These are phyloP conservation scores for Andrena praecox DNA, from an alignment of 2,888 invertebrate genomes.

Conservation along the genomic window DNA sequence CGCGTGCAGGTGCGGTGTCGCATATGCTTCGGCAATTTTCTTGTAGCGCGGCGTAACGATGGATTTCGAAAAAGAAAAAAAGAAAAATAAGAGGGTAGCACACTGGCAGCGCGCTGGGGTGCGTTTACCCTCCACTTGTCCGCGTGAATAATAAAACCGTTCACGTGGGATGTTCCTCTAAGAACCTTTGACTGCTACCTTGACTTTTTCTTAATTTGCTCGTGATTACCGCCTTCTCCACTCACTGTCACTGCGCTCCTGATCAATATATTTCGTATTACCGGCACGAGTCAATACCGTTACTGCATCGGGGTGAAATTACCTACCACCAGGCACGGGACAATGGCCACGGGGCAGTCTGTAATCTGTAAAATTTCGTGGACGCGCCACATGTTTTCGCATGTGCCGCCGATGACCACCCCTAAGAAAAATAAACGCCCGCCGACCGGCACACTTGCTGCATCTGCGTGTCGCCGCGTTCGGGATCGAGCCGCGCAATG, in stretches of 20 bases:
- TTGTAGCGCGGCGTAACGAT: not conserved
- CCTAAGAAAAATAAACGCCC: slow-evolving; percentile 10
- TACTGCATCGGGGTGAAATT: slow-evolving; percentile 22
- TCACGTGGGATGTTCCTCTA: not conserved
- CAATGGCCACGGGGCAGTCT: slow-evolving; percentile 6
- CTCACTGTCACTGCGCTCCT: not conserved
- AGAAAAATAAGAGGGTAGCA: not conserved
- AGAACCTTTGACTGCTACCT: not conserved
- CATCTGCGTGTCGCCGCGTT: not conserved
- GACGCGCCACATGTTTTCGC: slow-evolving; percentile 36
- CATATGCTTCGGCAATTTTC: slow-evolving; percentile 19
- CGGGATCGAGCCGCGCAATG: not conserved
- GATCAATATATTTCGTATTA: slow-evolving; percentile 8
- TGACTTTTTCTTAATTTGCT: not conserved
- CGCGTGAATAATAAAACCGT: not conserved
- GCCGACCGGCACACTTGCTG: not conserved
- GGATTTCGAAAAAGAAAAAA: not conserved
- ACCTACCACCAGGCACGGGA: not conserved
- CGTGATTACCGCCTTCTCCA: not conserved
- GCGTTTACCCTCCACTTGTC: not conserved
- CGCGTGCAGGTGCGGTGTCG: slow-evolving; percentile 5
- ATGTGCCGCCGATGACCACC: slow-evolving; percentile 12
- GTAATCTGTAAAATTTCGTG: slow-evolving; percentile 29
- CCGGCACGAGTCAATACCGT: not conserved
- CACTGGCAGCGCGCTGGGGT: not conserved